Conservation (phyloP, 2,888 invertebrate genomes). For the Nemapogon koenigi region DNA sequence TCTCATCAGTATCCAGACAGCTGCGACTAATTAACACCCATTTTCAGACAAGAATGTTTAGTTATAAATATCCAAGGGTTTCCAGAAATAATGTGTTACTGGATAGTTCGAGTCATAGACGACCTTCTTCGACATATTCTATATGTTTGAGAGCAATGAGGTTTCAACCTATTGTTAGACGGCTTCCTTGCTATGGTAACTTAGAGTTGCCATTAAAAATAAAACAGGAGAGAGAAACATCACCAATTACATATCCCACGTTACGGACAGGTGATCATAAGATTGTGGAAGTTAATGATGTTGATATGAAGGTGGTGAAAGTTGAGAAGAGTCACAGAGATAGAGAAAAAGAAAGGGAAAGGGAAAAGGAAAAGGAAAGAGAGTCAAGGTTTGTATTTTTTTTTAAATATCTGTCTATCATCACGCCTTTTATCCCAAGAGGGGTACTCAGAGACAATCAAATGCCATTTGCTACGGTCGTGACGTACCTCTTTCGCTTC, state of each 20-base stretch:
- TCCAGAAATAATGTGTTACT: constrained; percentile 48
- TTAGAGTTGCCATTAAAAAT: constrained; percentile 50
- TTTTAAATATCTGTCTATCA: too few relatives aligned
- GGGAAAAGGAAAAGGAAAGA: constrained; percentile 27
- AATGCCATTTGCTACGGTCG: too few relatives aligned
- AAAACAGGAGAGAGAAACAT: constrained; percentile 36
- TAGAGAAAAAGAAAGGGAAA: constrained; percentile 30
- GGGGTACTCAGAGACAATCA: too few relatives aligned
- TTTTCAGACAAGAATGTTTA: constrained; percentile 42
- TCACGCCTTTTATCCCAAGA: too few relatives aligned
- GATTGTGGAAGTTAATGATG: constrained; percentile 20
- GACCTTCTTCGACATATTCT: constrained; percentile 37
- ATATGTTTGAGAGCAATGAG: constrained; percentile 41
- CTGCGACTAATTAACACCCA: constrained; percentile 48
- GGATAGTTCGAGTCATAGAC: constrained; percentile 33
- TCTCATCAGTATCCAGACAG: constrained; percentile 49
- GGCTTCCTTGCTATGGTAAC: constrained; percentile 55
- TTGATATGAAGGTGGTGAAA: constrained; percentile 27
- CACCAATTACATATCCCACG: constrained; percentile 31
- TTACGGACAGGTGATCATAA: constrained; percentile 24
- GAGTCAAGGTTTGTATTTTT: constrained; percentile 9
- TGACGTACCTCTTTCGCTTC: too few relatives aligned
- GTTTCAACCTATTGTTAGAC: constrained; percentile 44
- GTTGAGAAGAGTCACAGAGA: constrained; percentile 25
- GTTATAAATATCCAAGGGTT: constrained; percentile 52